phyloP scores from a whole-genome alignment of 2,113 vertebrate genomes.

The Centropristis striata region DNA sequence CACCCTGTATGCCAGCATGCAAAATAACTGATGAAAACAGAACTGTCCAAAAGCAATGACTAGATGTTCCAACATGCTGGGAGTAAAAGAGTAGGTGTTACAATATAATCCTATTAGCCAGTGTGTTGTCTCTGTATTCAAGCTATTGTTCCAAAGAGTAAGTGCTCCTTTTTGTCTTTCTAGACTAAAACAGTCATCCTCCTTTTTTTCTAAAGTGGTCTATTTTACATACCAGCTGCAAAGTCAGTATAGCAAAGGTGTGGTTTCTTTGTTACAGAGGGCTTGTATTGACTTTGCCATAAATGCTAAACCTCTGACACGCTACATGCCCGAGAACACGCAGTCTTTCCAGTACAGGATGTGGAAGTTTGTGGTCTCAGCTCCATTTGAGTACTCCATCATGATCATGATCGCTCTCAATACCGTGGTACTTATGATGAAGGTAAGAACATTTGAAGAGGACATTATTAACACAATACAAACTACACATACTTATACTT shows the following conservation, averaged over 20 bases:
- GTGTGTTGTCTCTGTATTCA: too few relatives aligned
- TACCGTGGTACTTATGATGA: conserved; percentile 99
- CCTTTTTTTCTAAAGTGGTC: too few relatives aligned
- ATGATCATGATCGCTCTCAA: conserved; percentile 99
- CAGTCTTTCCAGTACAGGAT: conserved; percentile 97
- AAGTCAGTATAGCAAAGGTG: background rate
- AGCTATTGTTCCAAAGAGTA: too few relatives aligned
- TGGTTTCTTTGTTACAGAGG: conserved; percentile 84
- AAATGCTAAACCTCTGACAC: conserved; percentile 95
- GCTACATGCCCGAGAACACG: conserved; percentile 96
- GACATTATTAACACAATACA: background rate
- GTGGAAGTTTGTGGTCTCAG: conserved; percentile 97
- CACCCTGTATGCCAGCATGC: background rate
- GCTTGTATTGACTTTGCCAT: conserved; percentile 99
- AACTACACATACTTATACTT: background rate
- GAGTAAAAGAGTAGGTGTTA: background rate
- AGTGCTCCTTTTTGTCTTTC: too few relatives aligned
- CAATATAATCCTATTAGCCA: background rate
- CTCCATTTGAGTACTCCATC: conserved; percentile 97
- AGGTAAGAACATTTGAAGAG: conserved; percentile 81
- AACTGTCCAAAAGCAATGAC: background rate
- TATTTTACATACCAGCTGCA: background rate
- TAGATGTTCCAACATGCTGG: background rate
- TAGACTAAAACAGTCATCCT: too few relatives aligned
- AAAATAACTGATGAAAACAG: background rate